A percentile compares a stretch with the other conserved stretches of the same genome.
Evolutionary conservation across 2,113 vertebrate species (phyloP).

Genomic region (Urocitellus parryii): DNA sequence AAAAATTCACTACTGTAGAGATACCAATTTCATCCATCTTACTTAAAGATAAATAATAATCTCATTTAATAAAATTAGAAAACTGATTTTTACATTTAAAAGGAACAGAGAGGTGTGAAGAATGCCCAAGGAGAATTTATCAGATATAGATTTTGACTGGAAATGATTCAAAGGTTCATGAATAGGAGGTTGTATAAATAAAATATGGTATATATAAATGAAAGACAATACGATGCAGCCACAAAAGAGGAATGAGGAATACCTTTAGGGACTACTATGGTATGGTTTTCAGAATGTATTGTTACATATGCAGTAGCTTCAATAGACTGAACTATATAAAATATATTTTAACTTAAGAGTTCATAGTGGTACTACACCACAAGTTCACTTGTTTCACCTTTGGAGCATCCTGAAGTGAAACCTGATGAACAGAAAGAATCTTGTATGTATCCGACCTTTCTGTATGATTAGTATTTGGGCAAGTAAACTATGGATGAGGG

Average conservation of each 20-base stretch:
- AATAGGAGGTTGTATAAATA: not conserved
- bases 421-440: not conserved
- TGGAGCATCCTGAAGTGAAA: not conserved
- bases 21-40: not conserved
- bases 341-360: not conserved
- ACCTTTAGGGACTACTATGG: not conserved
- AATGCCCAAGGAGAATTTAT: not conserved
- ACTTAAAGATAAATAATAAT: not conserved
- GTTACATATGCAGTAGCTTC: not conserved
- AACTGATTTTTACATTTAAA: not conserved
- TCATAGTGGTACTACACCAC: not conserved
- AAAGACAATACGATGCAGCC: not conserved
- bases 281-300: not conserved
- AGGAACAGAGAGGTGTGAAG: not conserved
- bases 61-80: not conserved
- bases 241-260: not conserved
- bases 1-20: not conserved
- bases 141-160: not conserved
- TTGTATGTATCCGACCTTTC: not conserved
- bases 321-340: not conserved
- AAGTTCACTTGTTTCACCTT: not conserved
- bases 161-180: not conserved
- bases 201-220: not conserved
- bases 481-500: not conserved
- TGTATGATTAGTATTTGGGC: not conserved